Evolutionary conservation across 2,888 invertebrate genomes (phyloP).

Genomic region (Hydraecia micacea): DNA sequence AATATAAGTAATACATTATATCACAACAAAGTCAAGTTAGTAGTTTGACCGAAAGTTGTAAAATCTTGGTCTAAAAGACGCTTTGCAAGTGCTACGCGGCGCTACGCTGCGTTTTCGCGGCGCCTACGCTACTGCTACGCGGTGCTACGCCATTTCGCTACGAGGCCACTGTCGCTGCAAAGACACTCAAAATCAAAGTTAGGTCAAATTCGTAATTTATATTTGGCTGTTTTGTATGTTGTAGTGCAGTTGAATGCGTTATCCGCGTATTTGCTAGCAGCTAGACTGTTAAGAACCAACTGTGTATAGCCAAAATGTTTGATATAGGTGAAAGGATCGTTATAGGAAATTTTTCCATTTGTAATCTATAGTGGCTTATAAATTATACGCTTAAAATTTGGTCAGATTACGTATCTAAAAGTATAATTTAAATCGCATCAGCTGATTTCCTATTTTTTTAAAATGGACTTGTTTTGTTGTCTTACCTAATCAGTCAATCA

Average conservation of each 20-base stretch:
- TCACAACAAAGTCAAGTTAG: not conserved
- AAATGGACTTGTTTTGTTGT: slow-evolving; percentile 12
- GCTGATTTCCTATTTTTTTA: slow-evolving; percentile 26
- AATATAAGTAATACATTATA: too few species aligned
- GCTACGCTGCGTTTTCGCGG: not conserved
- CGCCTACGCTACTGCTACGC: slow-evolving; percentile 6
- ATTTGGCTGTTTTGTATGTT: not conserved
- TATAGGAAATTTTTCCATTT: slow-evolving; percentile 9
- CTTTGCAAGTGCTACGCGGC: not conserved
- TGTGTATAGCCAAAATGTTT: not conserved
- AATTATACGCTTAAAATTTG: slow-evolving; percentile 27
- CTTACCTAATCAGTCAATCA: slow-evolving; percentile 29
- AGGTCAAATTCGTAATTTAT: not conserved
- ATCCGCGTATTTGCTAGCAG: not conserved
- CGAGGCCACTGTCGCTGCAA: not conserved
- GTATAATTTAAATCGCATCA: not conserved
- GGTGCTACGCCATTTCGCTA: slow-evolving; percentile 9
- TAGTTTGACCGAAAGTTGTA: not conserved
- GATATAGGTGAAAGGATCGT: not conserved
- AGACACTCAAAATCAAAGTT: not conserved
- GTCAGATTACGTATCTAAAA: slow-evolving; percentile 29
- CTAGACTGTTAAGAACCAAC: not conserved
- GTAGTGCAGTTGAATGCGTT: not conserved
- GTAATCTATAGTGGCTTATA: slow-evolving; percentile 31
- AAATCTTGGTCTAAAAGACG: not conserved